phyloP scores from a whole-genome alignment of 2,888 invertebrate species.

The Callinectes sapidus region DNA sequence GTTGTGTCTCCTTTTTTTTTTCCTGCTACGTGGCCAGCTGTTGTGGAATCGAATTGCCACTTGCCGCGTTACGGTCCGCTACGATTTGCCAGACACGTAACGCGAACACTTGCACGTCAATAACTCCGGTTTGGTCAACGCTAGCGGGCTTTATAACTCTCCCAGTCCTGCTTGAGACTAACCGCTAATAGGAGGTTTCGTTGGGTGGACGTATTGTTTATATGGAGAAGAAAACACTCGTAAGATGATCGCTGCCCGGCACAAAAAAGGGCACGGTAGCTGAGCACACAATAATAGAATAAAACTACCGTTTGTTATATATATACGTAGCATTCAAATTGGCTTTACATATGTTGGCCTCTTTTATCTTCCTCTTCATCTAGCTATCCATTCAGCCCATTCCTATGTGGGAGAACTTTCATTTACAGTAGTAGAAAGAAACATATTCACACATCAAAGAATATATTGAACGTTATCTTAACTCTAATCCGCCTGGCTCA shows the following conservation, averaged over 20 bases:
- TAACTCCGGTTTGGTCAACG: background rate
- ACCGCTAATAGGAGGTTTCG: background rate
- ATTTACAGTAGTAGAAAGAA: background rate
- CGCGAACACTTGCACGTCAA: background rate
- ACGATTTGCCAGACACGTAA: background rate
- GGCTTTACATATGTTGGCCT: background rate
- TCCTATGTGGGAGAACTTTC: background rate
- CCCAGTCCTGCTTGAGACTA: conserved; percentile 25
- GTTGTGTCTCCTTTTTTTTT: background rate
- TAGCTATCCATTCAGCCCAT: background rate
- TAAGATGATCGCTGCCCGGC: background rate
- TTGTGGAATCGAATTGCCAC: background rate
- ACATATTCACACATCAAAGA: conserved; percentile 20
- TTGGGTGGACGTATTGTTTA: background rate
- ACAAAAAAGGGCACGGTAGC: background rate
- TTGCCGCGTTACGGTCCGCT: background rate
- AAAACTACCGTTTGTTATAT: background rate
- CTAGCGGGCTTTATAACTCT: background rate
- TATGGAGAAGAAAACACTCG: background rate
- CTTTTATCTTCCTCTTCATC: background rate
- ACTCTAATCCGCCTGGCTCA: background rate
- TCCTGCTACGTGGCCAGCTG: background rate
- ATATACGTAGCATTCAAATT: background rate
- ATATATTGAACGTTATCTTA: background rate
- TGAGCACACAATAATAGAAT: conserved; percentile 6